Percentiles rank a stretch among this genome's conserved stretches.
Conservation (phyloP, 2,888 invertebrate genomes). For the Adineta ricciae region DNA sequence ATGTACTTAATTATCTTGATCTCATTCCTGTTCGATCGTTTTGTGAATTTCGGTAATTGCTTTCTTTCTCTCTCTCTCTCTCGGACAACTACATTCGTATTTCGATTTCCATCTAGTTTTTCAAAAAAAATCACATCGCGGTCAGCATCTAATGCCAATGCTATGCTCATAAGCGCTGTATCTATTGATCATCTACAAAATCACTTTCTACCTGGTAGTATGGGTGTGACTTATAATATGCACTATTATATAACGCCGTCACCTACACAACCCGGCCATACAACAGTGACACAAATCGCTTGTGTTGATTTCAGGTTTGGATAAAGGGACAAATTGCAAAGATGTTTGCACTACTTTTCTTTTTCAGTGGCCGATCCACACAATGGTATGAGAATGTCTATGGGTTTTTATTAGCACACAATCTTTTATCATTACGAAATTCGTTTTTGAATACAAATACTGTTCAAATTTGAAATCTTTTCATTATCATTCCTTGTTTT, state of each 20-base stretch:
- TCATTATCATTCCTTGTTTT: background rate
- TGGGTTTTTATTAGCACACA: background rate
- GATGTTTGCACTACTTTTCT: background rate
- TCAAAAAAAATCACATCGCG: background rate
- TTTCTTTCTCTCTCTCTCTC: background rate
- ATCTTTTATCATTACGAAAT: background rate
- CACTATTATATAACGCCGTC: background rate
- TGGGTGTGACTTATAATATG: background rate
- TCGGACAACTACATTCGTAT: no score
- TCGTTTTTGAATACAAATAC: background rate
- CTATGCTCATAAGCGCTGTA: background rate
- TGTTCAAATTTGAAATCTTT: background rate
- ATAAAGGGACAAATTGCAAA: no score
- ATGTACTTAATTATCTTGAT: slow-evolving; percentile 8
- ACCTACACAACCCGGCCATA: background rate
- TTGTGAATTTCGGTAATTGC: slow-evolving; percentile 11
- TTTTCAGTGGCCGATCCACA: slow-evolving; percentile 5
- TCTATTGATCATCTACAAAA: slow-evolving; percentile 18
- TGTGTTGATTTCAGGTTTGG: background rate
- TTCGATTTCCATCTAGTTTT: background rate
- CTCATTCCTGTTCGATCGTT: slow-evolving; percentile 3
- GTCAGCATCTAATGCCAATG: background rate
- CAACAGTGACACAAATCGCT: background rate
- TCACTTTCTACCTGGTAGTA: slow-evolving; percentile 5
- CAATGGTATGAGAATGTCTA: slow-evolving; percentile 15